Base-by-base conservation (phyloP, 1,140 invertebrate genomes). In the Papilio machaon region DNA sequence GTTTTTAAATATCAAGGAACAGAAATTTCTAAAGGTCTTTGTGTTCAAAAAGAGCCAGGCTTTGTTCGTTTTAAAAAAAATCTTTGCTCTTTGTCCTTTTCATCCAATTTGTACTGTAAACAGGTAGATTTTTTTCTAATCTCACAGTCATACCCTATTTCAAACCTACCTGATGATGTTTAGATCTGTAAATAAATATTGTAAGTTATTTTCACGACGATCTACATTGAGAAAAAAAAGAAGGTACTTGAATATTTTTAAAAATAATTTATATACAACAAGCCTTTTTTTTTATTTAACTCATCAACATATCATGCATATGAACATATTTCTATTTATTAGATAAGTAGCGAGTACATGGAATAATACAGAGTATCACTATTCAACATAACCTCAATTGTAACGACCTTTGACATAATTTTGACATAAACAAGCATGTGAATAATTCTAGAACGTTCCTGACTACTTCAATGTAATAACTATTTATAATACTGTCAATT, bases 111-210 rank as follows among this genome's bases (percentile, higher is more conserved):
- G 10, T 67, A 35, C 30, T 13, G 13, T 15, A 67, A 15, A 67
- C 64, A 67, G 64, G 64, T 67, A 67, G 30, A 60, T 67, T 67
- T 64, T 67, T 30, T 67, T 6, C 23, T 38, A 67, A 67, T 10
- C 3, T 23, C 9, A 6, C n/a, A 30, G 5, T 15, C 30, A 15
- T 6, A 43, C 1, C 10, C 11, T 5, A 35, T 35, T 15, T 35
- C n/a, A 67, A 13, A 35, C 30, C 10, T 67, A 67, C 60, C 60
- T 67, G 23, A 30, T 1, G 60, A 67, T 67, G 23, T 67, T 9
- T n/a, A 60, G 19, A 7, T 10, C 8, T 23, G 19, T 2, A 30
- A 23, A 23, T 23, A 19, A 30, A 13, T 67, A 35, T 30, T 67
- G 23, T 2, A 30, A 30, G 13, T 30, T 67, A 67, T 35, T 35